Conservation (phyloP, 2,888 invertebrate genomes). For the Drosophila quinaria region DNA sequence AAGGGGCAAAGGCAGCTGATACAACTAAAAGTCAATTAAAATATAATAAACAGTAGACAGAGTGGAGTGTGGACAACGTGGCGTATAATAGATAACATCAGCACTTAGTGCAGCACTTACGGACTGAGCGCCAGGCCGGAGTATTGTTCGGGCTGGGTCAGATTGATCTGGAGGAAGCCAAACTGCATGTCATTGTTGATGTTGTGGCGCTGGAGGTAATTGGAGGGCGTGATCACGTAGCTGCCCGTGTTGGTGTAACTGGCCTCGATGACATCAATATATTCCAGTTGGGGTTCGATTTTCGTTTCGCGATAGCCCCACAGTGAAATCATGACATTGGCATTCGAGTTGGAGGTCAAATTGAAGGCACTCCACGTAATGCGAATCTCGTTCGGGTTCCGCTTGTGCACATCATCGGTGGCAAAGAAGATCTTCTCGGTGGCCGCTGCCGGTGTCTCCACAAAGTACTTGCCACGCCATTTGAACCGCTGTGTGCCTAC, state of each 20-base stretch:
- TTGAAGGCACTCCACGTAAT: constrained; percentile 95
- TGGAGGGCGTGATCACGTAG: constrained; percentile 91
- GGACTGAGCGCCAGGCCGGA: constrained; percentile 90
- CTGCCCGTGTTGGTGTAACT: constrained; percentile 89
- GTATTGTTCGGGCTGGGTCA: constrained; percentile 91
- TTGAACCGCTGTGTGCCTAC: constrained; percentile 93
- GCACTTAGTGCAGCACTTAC: constrained; percentile 87
- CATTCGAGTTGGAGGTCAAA: constrained; percentile 92
- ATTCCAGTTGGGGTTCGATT: constrained; percentile 92
- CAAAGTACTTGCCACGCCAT: constrained; percentile 96
- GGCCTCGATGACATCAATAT: constrained; percentile 91
- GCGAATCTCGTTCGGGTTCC: constrained; percentile 90
- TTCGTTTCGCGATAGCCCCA: constrained; percentile 96
- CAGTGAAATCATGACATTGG: constrained; percentile 92
- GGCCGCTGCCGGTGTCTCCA: constrained; percentile 96
- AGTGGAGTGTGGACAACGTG: constrained; percentile 21
- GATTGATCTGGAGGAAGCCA: constrained; percentile 94
- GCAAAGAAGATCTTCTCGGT: constrained; percentile 94
- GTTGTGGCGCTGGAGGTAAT: constrained; percentile 90
- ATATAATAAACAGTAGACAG: constrained; percentile 50
- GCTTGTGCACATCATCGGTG: constrained; percentile 90
- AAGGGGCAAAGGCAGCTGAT: constrained; percentile 44
- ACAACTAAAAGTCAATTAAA: constrained; percentile 69
- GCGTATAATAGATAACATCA: constrained; percentile 19
- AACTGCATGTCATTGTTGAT: constrained; percentile 92